Base-by-base conservation (phyloP, 2,888 invertebrate genomes). In the Osmoderma eremita region DNA sequence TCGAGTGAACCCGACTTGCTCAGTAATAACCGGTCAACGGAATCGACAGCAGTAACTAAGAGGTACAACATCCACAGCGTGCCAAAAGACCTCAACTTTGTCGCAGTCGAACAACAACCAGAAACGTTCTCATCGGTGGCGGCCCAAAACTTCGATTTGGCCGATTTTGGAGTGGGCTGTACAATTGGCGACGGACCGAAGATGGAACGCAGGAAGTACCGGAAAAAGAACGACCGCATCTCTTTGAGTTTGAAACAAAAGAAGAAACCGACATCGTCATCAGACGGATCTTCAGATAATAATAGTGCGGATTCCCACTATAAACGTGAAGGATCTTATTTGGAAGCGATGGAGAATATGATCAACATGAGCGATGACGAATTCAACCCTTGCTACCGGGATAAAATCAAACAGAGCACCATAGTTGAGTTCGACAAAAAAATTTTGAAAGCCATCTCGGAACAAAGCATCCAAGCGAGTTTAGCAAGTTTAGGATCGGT, bases 41-140 rank as follows among this genome's bases (percentile, higher is more conserved):
- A 50, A 67, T 67, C 41, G 71, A 72, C 50, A 65, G 69, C 67
- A 63, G 69, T 10, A 4, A 12, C 12, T n/a, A 39, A 61, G 20
- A 42, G n/a, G 4, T 17, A 18, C 42, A 81, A 81, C 36, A 39
- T 80, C 76, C 80, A 87, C 49, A 87, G 87, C 76, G 86, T 90
- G 67, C 90, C 90, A 75, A 88, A 88, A 76, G 87, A 89, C 77
- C 84, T 90, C 70, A 88, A 90, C 83, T 84, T 90, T n/a, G n/a
- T n/a, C n/a, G n/a, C n/a, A 74, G 86, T 83, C 71, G 84, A 84
- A 12, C 58, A 15, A 12, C n/a, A 15, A 12, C 30, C 10, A 74
- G 49, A 71, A 69, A 50, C 67, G 69, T 42, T 69, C 41, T 36
- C 72, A 1, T 81, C 83, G 0, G 78, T 83, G 15, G 83, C 84